Percentiles rank a stretch among this genome's conserved stretches.
phyloP scores from a whole-genome alignment of 2,888 invertebrate species.

The Chalcosyrphus nemorum region DNA sequence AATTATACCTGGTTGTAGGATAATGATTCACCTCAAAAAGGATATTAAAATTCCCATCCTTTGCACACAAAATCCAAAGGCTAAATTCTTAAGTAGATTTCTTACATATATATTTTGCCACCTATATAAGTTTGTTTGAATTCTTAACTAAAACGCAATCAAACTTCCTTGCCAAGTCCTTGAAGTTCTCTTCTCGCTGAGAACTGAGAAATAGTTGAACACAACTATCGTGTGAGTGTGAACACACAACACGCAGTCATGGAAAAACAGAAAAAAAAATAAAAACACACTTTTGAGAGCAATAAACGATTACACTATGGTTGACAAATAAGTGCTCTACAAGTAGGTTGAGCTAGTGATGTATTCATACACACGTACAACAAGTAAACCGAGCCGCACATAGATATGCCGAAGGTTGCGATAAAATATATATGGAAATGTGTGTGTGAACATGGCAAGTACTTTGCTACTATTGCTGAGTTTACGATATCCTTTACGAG shows the following conservation, averaged over 20 bases:
- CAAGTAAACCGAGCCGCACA: neutral
- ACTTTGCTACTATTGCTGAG: slow-evolving; percentile 40
- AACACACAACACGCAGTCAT: slow-evolving; percentile 1
- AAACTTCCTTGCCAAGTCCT: slow-evolving; percentile 9
- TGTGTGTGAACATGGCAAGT: slow-evolving; percentile 45
- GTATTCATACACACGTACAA: neutral
- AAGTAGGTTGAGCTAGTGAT: slow-evolving; percentile 11
- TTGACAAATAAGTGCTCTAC: slow-evolving; percentile 56
- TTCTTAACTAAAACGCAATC: neutral
- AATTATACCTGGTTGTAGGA: neutral
- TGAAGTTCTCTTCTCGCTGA: slow-evolving; percentile 36
- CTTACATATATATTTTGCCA: neutral
- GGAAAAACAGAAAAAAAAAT: neutral
- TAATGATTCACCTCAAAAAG: neutral
- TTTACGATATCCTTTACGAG: slow-evolving; percentile 38
- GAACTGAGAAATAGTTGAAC: slow-evolving; percentile 28
- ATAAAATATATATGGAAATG: slow-evolving; percentile 45
- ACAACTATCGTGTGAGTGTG: slow-evolving; percentile 4
- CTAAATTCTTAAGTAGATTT: slow-evolving; percentile 7
- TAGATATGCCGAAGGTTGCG: slow-evolving; percentile 9
- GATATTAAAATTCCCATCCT: neutral
- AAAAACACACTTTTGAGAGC: slow-evolving; percentile 47
- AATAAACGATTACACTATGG: slow-evolving; percentile 70
- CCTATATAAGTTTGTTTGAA: slow-evolving; percentile 5
- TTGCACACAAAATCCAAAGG: neutral